Base-by-base conservation (phyloP, 2,113 vertebrate genomes). In the Echinops telfairi region DNA sequence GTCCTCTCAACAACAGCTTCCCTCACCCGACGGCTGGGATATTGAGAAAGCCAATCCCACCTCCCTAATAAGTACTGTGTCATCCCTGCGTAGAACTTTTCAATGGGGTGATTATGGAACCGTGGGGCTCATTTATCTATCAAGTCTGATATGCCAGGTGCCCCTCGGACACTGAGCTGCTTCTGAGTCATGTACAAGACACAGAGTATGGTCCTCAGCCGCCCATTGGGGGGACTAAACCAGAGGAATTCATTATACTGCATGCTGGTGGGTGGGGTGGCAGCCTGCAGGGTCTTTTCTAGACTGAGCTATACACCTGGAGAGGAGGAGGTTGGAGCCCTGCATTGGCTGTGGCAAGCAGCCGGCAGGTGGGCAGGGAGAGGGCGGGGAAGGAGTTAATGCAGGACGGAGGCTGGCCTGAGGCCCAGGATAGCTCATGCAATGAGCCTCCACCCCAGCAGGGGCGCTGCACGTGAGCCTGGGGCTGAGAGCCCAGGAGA, bases 261-360 rank as follows among this genome's bases (percentile, higher is more conserved):
- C 3, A 8, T 68, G 43, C 38, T 38, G 57, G 16, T 6, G 33
- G 71, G 6, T 66, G 64, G 2, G 64, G 6, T 25, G 4, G 6
- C 64, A 15, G 25, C 64, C 23, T 53, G 47, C 12, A 14, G 3
- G 27, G 43, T 31, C 84, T 33, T 22, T 60, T 62, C 64, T 27
- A 36, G 31, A 12, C 31, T 11, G 29, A 43, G 73, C 70, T 20
- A 73, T 58, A 53, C 31, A 73, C 22, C 16, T 0, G 25, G 79
- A 81, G 86, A 9, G 73, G 62, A 25, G 15, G 43, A 83, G 73
- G 15, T 33, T 16, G 29, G 22, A 53, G 33, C n/a, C 68, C 81
- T 0, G 0, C 36, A 3, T 6, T 11, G 78, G 33, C 15, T 33
- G 68, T 40, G 43, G 14, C 0, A 0, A 19, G 76, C 57, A 73